Conservation (phyloP, 2,113 vertebrate species). For the Edolisoma coerulescens region DNA sequence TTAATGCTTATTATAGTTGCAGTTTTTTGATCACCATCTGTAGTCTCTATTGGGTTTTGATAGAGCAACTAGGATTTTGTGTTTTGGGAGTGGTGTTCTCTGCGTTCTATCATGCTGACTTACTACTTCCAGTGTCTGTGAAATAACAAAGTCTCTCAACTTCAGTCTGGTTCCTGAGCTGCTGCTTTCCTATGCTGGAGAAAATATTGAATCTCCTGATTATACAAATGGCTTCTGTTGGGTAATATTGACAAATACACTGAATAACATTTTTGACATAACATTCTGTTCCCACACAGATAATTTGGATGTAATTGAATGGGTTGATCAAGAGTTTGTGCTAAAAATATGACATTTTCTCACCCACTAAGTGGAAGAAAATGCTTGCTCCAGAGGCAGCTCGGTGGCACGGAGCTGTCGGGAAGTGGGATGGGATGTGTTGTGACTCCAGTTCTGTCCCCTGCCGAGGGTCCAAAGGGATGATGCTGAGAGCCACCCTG, state of each 20-base stretch:
- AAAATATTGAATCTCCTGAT: constrained; percentile 40
- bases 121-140: background rate
- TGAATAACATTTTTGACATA: constrained; percentile 64
- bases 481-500: background rate
- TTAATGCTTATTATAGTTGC: constrained; percentile 9
- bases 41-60: constrained; percentile 16
- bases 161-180: background rate
- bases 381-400: background rate
- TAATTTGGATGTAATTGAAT: constrained; percentile 66
- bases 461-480: background rate
- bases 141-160: background rate
- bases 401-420: background rate
- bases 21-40: constrained; percentile 19
- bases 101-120: background rate
- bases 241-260: constrained; percentile 59
- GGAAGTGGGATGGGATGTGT: background rate
- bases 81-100: background rate
- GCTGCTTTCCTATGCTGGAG: background rate
- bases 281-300: constrained; percentile 66
- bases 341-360: constrained; percentile 47
- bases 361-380: constrained; percentile 23
- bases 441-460: background rate
- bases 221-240: constrained; percentile 52
- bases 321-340: constrained; percentile 49
- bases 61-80: background rate